Base-by-base conservation (phyloP, 2,888 invertebrate genomes). In the Hirtodrosophila cameraria region DNA sequence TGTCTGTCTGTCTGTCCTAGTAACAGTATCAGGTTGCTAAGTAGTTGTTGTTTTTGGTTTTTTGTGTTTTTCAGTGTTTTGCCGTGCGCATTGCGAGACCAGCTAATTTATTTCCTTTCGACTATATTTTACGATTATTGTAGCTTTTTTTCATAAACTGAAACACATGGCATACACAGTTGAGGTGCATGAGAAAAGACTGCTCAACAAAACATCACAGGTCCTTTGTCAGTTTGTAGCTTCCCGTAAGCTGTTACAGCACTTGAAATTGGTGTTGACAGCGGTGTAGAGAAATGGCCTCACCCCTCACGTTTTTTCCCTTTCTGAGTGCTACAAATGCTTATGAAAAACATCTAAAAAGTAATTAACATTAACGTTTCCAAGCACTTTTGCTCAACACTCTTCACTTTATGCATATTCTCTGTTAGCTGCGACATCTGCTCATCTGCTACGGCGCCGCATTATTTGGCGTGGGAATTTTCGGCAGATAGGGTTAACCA, bases 261-360 rank as follows among this genome's bases (percentile, higher is more conserved):
- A 88, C 88, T 89, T 88, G 72, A 82, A 82, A 81, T 83, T 86
- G 87, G 89, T 89, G 90, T 88, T 88, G 89, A 89, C 89, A 89
- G 88, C 77, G 74, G 43, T 67, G 80, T 75, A 85, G 84, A 89
- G 88, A 88, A 89, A 89, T 89, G 86, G 75, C 79, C 75, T 65
- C 64, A 57, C 64, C 72, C 38, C 28, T 54, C 61, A 23, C 5
- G 11, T 23, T 15, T 15, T 39, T 27, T 30, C 12, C 23, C 28
- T 58, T 60, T 35, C 28, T 69, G 41, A 67, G 76, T 69, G 57
- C 66, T 48, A 55, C 28, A 36, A 49, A 67, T 76, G 60, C 63
- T 61, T 71, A 70, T 68, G 65, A 75, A 75, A 79, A 79, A 72
- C 75, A 74, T 68, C 49, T 65, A 66, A 75, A 58, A 70, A 58